Percentiles rank a stretch among this genome's conserved stretches.
Conservation (phyloP, 1,140 invertebrate genomes). For the Drosophila jambulina region DNA sequence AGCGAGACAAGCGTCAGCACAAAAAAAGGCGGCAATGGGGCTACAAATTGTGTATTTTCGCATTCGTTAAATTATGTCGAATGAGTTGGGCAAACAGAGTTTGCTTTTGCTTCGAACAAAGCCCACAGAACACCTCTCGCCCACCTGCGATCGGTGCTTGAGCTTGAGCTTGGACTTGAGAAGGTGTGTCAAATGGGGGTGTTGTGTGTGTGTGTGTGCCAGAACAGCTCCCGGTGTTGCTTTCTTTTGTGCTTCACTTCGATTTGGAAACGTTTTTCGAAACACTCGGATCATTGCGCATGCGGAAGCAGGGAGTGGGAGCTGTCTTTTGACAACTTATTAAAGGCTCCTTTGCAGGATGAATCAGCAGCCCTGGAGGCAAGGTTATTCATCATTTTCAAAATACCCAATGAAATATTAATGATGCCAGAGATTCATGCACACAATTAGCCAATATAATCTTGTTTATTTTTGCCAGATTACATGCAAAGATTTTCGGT, state of each 20-base stretch:
- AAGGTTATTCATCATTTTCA: slow-evolving; percentile 38
- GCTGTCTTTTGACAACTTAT: slow-evolving; percentile 24
- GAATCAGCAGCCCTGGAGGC: slow-evolving; percentile 24
- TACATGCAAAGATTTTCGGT: slow-evolving; percentile 27
- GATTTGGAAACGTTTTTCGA: slow-evolving; percentile 16
- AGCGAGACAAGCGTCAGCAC: slow-evolving; percentile 12
- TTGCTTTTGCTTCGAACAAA: slow-evolving; percentile 27
- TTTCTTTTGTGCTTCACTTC: slow-evolving; percentile 62
- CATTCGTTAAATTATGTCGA: slow-evolving; percentile 66
- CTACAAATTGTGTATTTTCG: slow-evolving; percentile 65
- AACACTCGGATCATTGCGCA: slow-evolving; percentile 25
- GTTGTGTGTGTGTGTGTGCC: slow-evolving; percentile 23
- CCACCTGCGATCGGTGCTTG: slow-evolving; percentile 21
- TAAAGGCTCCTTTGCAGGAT: slow-evolving; percentile 15
- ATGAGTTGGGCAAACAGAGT: slow-evolving; percentile 70
- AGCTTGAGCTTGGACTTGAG: slow-evolving; percentile 1
- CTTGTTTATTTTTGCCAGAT: slow-evolving; percentile 39
- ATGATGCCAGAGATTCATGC: slow-evolving; percentile 1
- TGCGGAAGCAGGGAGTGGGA: slow-evolving; percentile 53
- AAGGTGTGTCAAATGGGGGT: slow-evolving; percentile 47
- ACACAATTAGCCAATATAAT: slow-evolving; percentile 41
- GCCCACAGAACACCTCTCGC: slow-evolving; percentile 27
- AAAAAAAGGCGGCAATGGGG: slow-evolving; percentile 53
- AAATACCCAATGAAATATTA: slow-evolving; percentile 32
- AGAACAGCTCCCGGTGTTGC: slow-evolving; percentile 50